Conservation (phyloP, 2,797 vertebrate species). For the Meda fulgida region DNA sequence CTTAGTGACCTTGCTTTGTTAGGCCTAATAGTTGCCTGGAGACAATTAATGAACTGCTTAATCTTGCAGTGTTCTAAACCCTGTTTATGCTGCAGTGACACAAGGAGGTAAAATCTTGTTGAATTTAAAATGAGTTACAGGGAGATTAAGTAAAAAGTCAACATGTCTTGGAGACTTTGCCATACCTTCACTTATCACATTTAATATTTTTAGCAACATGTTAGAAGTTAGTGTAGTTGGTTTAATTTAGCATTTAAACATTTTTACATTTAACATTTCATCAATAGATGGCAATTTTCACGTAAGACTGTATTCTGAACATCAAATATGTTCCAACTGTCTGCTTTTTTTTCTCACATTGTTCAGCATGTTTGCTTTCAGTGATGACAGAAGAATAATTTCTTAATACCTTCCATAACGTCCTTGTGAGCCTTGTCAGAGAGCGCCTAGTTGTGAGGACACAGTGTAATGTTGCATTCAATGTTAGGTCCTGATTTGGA, state of each 20-base stretch:
- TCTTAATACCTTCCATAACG: background rate
- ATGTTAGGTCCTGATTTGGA: background rate
- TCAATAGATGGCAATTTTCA: background rate
- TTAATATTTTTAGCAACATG: background rate
- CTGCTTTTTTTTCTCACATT: background rate
- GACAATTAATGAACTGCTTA: constrained; percentile 44
- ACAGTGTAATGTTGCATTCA: background rate
- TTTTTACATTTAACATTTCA: background rate
- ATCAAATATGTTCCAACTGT: background rate
- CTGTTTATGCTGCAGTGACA: constrained; percentile 22
- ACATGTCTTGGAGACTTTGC: constrained; percentile 6
- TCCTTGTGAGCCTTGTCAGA: background rate
- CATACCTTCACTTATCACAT: background rate
- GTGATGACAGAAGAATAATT: background rate
- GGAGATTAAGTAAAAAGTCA: constrained; percentile 19
- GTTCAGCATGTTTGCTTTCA: background rate
- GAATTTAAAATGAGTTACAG: constrained; percentile 14
- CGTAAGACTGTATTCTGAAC: background rate
- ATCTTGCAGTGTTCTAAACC: constrained; percentile 15
- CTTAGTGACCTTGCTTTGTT: constrained; percentile 50
- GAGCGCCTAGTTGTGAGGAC: background rate
- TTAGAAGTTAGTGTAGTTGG: background rate
- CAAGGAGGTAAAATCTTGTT: background rate
- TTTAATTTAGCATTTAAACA: background rate
- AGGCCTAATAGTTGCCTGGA: constrained; percentile 45